Evolutionary conservation across 2,797 vertebrate species (phyloP).

Genomic region (Amazona finschi): DNA sequence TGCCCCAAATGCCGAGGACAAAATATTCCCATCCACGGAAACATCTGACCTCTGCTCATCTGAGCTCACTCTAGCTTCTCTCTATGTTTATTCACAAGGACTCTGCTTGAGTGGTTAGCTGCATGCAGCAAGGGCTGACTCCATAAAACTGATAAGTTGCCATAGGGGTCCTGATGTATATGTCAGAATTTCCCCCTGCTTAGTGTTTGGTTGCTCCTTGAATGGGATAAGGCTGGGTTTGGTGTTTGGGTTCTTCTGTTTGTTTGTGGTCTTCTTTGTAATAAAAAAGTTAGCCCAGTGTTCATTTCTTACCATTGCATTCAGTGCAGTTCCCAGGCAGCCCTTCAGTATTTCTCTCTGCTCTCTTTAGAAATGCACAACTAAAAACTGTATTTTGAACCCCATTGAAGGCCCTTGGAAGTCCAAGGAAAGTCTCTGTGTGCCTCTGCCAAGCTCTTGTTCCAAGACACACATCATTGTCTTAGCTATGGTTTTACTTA

Average conservation of each 20-base stretch:
- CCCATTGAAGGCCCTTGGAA: neutral
- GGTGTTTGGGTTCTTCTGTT: neutral
- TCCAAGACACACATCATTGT: neutral
- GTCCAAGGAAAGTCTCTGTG: rapidly evolving
- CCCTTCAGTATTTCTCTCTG: neutral
- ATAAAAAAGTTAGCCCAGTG: neutral
- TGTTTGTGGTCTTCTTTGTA: neutral
- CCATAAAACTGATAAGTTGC: neutral
- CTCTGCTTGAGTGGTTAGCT: neutral
- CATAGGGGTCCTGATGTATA: neutral
- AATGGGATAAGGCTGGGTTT: neutral
- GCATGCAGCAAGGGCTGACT: neutral
- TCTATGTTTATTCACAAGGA: neutral
- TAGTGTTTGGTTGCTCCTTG: neutral
- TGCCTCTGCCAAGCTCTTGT: neutral
- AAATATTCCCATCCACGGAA: neutral
- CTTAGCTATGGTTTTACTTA: neutral
- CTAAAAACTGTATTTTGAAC: neutral
- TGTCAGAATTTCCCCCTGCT: neutral
- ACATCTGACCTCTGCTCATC: neutral
- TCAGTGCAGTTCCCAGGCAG: neutral
- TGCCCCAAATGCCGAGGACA: neutral
- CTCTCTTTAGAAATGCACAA: neutral
- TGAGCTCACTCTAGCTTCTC: neutral
- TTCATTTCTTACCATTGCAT: neutral